Evolutionary conservation across 2,113 vertebrate genomes (phyloP).

Genomic region (Lota lota): DNA sequence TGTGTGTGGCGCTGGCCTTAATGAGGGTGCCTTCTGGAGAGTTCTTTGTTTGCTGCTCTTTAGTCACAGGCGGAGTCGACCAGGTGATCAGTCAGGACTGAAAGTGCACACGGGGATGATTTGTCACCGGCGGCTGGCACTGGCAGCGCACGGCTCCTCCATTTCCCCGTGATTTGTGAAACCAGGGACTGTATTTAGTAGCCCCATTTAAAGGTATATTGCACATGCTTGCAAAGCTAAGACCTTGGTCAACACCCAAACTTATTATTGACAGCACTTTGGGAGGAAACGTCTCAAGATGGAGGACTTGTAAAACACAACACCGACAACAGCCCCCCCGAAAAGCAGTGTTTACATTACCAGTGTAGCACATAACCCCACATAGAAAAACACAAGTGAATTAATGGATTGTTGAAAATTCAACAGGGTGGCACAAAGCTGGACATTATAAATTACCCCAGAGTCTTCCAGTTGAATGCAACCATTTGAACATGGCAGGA

Average conservation of each 20-base stretch:
- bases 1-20: conserved; percentile 66
- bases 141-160: conserved; percentile 63
- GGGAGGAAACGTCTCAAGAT: conserved; percentile 55
- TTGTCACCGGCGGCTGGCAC: conserved; percentile 66
- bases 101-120: conserved; percentile 64
- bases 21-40: conserved; percentile 67
- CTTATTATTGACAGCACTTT: conserved; percentile 58
- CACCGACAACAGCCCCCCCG: conserved; percentile 51
- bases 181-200: conserved; percentile 68
- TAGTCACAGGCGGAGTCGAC: conserved; percentile 64
- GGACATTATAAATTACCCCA: conserved; percentile 71
- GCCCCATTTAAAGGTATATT: conserved; percentile 71
- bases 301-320: conserved; percentile 67
- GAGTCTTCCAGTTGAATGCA: conserved; percentile 74
- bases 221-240: conserved; percentile 15
- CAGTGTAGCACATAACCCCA: too few relatives aligned
- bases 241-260: conserved; percentile 53
- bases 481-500: conserved; percentile 58
- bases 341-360: conserved; percentile 57
- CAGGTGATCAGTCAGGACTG: conserved; percentile 70
- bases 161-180: conserved; percentile 69
- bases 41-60: conserved; percentile 73
- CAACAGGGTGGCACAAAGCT: background rate
- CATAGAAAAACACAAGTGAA: too few relatives aligned
- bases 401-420: background rate